Percentiles rank a stretch among this genome's conserved stretches.
Conservation (phyloP, 2,888 invertebrate genomes). For the Plagodis dolabraria region DNA sequence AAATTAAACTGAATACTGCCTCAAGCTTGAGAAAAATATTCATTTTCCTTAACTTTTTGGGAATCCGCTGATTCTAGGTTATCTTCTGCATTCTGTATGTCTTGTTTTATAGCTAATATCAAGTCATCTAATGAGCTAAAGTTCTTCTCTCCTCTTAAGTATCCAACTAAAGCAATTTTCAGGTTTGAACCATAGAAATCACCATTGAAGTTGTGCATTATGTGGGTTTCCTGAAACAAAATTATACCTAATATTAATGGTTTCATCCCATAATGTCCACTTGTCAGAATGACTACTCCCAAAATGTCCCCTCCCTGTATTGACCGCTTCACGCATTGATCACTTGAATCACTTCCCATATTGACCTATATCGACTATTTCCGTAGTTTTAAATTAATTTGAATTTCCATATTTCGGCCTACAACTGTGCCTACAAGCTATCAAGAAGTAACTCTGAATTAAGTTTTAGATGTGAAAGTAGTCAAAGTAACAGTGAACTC, state of each 20-base stretch:
- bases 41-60: constrained; percentile 74
- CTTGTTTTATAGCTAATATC: constrained; percentile 90
- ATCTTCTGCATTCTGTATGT: constrained; percentile 88
- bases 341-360: no score
- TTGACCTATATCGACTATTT: no score
- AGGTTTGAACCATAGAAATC: constrained; percentile 95
- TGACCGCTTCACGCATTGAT: no score
- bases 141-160: constrained; percentile 92
- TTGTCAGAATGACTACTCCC: no score
- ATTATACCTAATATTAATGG: not conserved
- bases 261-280: not conserved
- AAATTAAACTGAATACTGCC: no score
- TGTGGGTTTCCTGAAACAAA: constrained; percentile 93
- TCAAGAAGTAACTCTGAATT: no score
- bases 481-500: no score
- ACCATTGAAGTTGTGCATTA: constrained; percentile 91
- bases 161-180: constrained; percentile 92
- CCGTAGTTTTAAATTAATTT: no score
- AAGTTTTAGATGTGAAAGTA: no score
- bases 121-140: constrained; percentile 91
- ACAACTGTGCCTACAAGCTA: no score
- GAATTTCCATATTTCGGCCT: no score
- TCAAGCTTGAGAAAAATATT: constrained; percentile 71
- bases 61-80: constrained; percentile 85
- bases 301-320: no score